Evolutionary conservation across 1,140 invertebrate species (phyloP).

Genomic region (Brachionus plicatilis): DNA sequence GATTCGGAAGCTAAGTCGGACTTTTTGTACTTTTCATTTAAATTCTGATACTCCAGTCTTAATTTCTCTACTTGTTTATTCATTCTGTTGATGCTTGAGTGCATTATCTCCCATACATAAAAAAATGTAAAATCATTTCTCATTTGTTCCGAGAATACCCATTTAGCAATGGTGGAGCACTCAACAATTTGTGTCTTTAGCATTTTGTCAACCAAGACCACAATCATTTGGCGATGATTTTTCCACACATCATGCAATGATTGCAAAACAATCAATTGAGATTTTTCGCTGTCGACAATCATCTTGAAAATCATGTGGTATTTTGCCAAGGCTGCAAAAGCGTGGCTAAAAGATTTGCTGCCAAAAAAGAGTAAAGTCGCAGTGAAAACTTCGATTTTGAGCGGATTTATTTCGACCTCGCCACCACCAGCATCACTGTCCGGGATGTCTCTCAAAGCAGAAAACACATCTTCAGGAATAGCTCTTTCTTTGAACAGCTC

Average conservation of each 20-base stretch:
- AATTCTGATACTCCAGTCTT: constrained; percentile 3
- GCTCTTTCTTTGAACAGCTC: constrained; percentile 31
- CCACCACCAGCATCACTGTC: constrained; percentile 19
- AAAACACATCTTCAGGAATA: constrained; percentile 28
- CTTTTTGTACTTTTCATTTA: constrained; percentile 30
- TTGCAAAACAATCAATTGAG: constrained; percentile 84
- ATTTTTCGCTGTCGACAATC: constrained; percentile 84
- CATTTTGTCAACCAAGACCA: constrained; percentile 90
- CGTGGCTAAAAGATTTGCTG: constrained; percentile 93
- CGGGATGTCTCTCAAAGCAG: constrained; percentile 27
- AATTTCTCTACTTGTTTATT: constrained; percentile 80
- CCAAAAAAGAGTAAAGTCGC: constrained; percentile 86
- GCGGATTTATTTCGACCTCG: constrained; percentile 62
- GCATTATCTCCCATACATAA: constrained; percentile 95
- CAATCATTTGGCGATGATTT: constrained; percentile 88
- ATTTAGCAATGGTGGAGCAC: constrained; percentile 91
- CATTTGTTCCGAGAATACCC: constrained; percentile 98
- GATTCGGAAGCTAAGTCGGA: not conserved
- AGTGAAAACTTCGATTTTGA: constrained; percentile 93
- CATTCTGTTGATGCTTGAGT: constrained; percentile 91
- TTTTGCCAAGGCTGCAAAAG: constrained; percentile 92
- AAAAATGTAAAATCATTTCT: constrained; percentile 79
- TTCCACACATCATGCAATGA: constrained; percentile 91
- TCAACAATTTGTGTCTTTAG: constrained; percentile 94
- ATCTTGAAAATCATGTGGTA: constrained; percentile 83